Evolutionary conservation across 37 sponge, comb jelly and placozoan species (phyloP).

Genomic region (Agelas oroides): DNA sequence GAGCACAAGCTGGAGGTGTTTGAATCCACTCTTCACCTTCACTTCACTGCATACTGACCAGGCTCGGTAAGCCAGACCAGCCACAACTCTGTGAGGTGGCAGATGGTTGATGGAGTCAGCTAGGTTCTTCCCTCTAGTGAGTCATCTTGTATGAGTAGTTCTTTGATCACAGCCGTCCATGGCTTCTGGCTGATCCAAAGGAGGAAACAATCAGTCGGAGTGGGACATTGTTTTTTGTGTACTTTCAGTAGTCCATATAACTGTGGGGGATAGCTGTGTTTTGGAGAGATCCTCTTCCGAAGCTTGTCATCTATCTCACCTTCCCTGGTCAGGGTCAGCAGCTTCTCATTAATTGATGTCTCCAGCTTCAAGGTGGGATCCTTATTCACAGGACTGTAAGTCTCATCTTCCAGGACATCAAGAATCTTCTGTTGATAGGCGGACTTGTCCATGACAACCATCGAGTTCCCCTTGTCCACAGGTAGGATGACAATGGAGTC

Average conservation of each 20-base stretch:
- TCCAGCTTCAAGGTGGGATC: not conserved
- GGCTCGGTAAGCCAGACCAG: no score
- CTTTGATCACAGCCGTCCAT: no score
- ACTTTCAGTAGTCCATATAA: not conserved
- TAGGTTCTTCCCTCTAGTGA: no score
- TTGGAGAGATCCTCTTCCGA: not conserved
- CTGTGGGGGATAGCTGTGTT: not conserved
- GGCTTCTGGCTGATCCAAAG: not conserved
- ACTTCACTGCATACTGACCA: no score
- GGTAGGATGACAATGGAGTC: not conserved
- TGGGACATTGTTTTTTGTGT: not conserved
- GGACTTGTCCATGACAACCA: not conserved
- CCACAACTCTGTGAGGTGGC: no score
- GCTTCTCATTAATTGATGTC: not conserved
- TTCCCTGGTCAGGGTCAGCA: not conserved
- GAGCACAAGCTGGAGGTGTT: no score
- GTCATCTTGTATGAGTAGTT: no score
- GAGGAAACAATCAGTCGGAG: not conserved
- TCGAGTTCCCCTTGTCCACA: not conserved
- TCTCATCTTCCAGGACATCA: not conserved
- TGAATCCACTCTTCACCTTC: no score
- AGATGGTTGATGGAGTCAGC: no score
- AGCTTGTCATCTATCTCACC: not conserved
- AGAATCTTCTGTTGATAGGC: not conserved
- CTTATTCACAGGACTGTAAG: not conserved